Conservation (phyloP, 2,888 invertebrate genomes). For the Ectemnius lituratus region DNA sequence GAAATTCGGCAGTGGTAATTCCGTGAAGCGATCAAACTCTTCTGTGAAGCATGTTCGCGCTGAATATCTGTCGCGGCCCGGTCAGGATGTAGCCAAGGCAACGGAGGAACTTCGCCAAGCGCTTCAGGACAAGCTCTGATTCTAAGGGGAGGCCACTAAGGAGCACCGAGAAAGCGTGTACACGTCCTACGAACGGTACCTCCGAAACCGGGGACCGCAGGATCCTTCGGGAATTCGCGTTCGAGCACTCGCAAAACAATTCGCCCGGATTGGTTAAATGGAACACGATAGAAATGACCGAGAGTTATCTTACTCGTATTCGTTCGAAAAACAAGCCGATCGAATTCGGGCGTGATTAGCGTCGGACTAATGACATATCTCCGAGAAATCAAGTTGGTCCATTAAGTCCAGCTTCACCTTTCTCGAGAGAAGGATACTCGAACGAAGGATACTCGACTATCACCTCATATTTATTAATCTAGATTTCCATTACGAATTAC, state of each 20-base stretch:
- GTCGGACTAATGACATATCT: no score
- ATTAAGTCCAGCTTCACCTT: no score
- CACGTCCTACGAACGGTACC: slow-evolving; percentile 2
- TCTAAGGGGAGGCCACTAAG: slow-evolving; percentile 12
- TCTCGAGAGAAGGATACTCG: no score
- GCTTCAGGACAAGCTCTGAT: slow-evolving; percentile 88
- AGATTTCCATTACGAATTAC: no score
- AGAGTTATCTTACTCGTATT: no score
- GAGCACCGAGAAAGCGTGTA: slow-evolving; percentile 19
- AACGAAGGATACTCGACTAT: no score
- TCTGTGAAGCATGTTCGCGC: slow-evolving; percentile 80
- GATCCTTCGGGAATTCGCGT: neutral
- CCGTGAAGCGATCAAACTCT: slow-evolving; percentile 78
- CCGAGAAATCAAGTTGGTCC: no score
- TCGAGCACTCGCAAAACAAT: neutral
- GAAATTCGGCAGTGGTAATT: slow-evolving; percentile 84
- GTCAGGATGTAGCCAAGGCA: slow-evolving; percentile 82
- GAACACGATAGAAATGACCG: no score
- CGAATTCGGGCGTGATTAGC: no score
- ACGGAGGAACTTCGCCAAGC: slow-evolving; percentile 88
- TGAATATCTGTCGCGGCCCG: slow-evolving; percentile 78
- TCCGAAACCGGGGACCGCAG: neutral
- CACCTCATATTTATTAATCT: no score
- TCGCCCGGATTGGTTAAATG: no score
- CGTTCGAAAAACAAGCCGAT: no score